Evolutionary conservation across 2,888 invertebrate genomes (phyloP), one percentile per base, ranked within the genome.

Genomic region (Myopa tessellatipennis): DNA sequence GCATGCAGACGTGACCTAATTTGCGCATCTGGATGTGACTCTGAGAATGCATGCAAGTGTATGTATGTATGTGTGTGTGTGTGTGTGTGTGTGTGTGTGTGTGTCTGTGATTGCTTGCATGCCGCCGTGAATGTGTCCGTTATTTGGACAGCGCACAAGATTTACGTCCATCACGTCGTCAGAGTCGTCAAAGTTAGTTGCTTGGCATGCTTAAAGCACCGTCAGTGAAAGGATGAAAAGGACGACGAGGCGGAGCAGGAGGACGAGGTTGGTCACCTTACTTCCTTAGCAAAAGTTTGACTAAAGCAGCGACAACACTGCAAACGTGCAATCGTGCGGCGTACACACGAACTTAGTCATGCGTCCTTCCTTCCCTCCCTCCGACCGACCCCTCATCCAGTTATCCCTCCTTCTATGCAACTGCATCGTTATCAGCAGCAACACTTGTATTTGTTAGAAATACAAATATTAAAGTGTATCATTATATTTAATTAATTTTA

Each of bases 1-100:
- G 65, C 74, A 74, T 65, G 74, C 26, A 52, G 34, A 74, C 74
- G 74, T 67, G 74, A 74, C 74, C 74, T 74, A 74, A 74, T 74
- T 67, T 65, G 38, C n/a, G n/a, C 8, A 45, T 26, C 45, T 52
- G 36, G n/a, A 4, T 16, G 38, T 38, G 65, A 65, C 45, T 68
- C n/a, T 3, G 18, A 18, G 26, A 14, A 26, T 6, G 4, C 38
- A 8, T 16, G 50, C 1, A 16, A 18, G 26, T 10, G 40, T 6
- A 1, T 68, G 18, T 16, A 8, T 4, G 18, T 68, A 16, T 68
- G 68, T 45, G 7, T 18, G 45, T n/a, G 18, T 45, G 16, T 40
- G 18, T 68, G 12, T 14, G 12, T n/a, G 45, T 68, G 40, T 10
- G 68, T 16, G 16, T n/a, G 5, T 26, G 70, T 50, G 3, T 34